phyloP scores from a whole-genome alignment of 2,888 invertebrate genomes.

The Microctonus hyperodae region DNA sequence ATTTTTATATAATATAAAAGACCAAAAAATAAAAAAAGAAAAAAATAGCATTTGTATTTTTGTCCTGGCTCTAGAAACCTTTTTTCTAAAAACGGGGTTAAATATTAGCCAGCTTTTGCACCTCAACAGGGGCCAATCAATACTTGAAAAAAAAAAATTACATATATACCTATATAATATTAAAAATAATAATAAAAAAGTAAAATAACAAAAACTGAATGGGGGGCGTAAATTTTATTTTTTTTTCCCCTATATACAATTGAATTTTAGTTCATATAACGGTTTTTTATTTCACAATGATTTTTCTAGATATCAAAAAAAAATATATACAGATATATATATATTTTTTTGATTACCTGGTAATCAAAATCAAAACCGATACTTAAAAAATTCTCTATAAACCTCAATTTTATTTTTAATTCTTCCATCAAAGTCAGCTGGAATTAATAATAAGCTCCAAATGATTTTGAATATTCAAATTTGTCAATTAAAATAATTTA shows the following conservation, averaged over 20 bases:
- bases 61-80: background rate
- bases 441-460: background rate
- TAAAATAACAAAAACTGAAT: background rate
- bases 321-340: too few species aligned
- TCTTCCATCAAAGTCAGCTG: too few species aligned
- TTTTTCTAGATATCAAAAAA: too few species aligned
- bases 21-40: background rate
- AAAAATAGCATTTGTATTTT: background rate
- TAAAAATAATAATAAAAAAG: background rate
- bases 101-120: slow-evolving; percentile 38
- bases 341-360: slow-evolving; percentile 5
- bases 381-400: background rate
- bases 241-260: slow-evolving; percentile 21
- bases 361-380: background rate
- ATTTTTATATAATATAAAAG: slow-evolving; percentile 34
- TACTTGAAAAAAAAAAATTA: slow-evolving; percentile 28
- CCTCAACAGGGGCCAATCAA: slow-evolving; percentile 34
- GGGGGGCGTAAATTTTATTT: slow-evolving; percentile 33
- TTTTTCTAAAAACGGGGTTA: slow-evolving; percentile 39
- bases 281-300: slow-evolving; percentile 28
- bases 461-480: background rate
- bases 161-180: too few species aligned
- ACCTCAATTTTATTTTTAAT: too few species aligned
- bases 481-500: background rate
- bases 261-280: slow-evolving; percentile 27